These are phyloP conservation scores for Oncorhynchus nerka DNA, from an alignment of 2,113 vertebrate species.

Conservation along the genomic window DNA sequence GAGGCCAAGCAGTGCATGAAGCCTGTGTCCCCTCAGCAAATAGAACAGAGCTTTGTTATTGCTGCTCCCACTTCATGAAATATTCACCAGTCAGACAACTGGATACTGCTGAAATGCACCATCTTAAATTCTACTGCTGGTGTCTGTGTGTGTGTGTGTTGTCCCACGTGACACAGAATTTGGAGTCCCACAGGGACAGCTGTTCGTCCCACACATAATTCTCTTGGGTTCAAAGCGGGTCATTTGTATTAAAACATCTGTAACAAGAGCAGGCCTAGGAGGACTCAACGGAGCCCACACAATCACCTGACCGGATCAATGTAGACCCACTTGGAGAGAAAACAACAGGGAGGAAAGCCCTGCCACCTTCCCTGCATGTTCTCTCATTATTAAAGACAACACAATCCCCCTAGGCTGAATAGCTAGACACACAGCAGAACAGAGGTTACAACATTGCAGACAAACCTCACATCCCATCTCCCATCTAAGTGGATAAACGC, in stretches of 20 bases:
- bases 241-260: conserved; percentile 20
- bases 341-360: too few relatives aligned
- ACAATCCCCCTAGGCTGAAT: too few relatives aligned
- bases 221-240: conserved; percentile 15
- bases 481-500: too few relatives aligned
- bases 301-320: conserved; percentile 22
- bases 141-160: neutral
- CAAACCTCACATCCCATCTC: too few relatives aligned
- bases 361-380: too few relatives aligned
- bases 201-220: conserved; percentile 3
- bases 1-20: conserved; percentile 16
- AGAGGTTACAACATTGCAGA: too few relatives aligned
- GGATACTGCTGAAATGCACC: conserved; percentile 48
- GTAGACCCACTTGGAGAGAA: conserved; percentile 3
- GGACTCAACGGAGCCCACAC: neutral
- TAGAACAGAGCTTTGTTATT: conserved; percentile 62
- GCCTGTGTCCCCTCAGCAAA: conserved; percentile 28
- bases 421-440: too few relatives aligned
- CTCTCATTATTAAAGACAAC: too few relatives aligned
- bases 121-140: conserved; percentile 41
- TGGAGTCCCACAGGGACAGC: neutral
- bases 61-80: conserved; percentile 62
- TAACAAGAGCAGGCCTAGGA: neutral
- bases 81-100: conserved; percentile 67
- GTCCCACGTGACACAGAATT: too few relatives aligned